phyloP scores from a whole-genome alignment of 2,888 invertebrate genomes.

The Congeria kusceri region DNA sequence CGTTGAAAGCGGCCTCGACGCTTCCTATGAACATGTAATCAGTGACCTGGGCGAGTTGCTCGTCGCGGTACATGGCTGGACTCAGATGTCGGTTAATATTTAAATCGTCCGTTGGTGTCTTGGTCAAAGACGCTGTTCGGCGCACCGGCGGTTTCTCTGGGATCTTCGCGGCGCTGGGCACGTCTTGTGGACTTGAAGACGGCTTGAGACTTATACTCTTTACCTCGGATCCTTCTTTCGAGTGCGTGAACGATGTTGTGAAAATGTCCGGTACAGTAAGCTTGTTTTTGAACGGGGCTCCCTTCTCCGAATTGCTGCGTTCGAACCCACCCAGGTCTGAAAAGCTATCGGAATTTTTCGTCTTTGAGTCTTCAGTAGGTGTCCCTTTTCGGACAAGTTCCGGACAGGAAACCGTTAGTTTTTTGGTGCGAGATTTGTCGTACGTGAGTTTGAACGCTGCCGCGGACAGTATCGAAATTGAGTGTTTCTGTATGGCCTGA shows the following conservation, averaged over 20 bases:
- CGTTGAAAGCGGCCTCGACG: slow-evolving; percentile 85
- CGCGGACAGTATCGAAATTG: slow-evolving; percentile 54
- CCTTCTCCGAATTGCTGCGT: slow-evolving; percentile 12
- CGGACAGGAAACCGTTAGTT: slow-evolving; percentile 57
- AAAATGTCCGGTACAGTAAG: slow-evolving; percentile 67
- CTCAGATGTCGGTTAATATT: slow-evolving; percentile 41
- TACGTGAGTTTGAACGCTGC: slow-evolving; percentile 51
- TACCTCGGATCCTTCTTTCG: slow-evolving; percentile 30
- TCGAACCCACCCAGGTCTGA: slow-evolving; percentile 35
- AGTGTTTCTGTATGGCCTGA: slow-evolving; percentile 61
- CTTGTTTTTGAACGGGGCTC: slow-evolving; percentile 19
- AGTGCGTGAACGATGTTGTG: slow-evolving; percentile 71
- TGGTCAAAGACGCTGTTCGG: slow-evolving; percentile 44
- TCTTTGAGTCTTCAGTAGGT: slow-evolving; percentile 1
- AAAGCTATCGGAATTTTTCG: slow-evolving; percentile 28
- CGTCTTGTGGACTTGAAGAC: slow-evolving; percentile 49
- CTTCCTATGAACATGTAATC: slow-evolving; percentile 85
- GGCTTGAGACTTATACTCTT: slow-evolving; percentile 42
- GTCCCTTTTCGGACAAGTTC: slow-evolving; percentile 33
- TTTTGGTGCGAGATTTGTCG: slow-evolving; percentile 30
- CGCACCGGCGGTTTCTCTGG: slow-evolving; percentile 27
- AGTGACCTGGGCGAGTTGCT: slow-evolving; percentile 70
- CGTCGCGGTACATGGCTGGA: slow-evolving; percentile 66
- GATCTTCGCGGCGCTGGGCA: slow-evolving; percentile 13
- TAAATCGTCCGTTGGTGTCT: slow-evolving; percentile 19